Conservation (phyloP, 2,888 invertebrate genomes). For the Ferrisia virgata region DNA sequence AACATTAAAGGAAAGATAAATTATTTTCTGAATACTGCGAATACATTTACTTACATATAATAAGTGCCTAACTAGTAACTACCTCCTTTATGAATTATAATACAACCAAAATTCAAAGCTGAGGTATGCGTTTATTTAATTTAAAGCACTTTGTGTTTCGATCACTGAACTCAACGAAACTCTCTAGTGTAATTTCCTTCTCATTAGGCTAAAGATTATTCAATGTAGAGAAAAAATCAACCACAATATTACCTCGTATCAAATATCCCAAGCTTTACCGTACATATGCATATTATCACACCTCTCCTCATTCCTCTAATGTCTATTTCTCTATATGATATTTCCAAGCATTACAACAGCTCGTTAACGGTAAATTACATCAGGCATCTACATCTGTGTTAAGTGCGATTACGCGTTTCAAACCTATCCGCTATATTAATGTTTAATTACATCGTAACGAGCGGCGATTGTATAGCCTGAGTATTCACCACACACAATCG, state of each 20-base stretch:
- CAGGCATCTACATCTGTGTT: constrained; percentile 15
- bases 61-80: too few species aligned
- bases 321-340: background rate
- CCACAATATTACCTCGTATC: background rate
- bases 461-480: too few species aligned
- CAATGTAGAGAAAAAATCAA: background rate
- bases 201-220: background rate
- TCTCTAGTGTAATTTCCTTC: background rate
- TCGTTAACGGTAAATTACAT: constrained; percentile 28
- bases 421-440: background rate
- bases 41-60: too few species aligned
- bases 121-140: background rate
- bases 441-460: constrained; percentile 22
- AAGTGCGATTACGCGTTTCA: background rate
- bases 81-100: too few species aligned
- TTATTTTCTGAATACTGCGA: too few species aligned
- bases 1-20: background rate
- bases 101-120: too few species aligned
- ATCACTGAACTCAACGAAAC: background rate
- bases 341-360: background rate
- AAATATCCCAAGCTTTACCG: background rate
- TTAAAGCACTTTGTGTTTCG: background rate
- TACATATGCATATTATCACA: background rate
- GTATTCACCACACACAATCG: background rate
- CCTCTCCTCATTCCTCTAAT: background rate